These are phyloP conservation scores for Crematogaster levior DNA, from an alignment of 2,888 invertebrate species.

Conservation along the genomic window DNA sequence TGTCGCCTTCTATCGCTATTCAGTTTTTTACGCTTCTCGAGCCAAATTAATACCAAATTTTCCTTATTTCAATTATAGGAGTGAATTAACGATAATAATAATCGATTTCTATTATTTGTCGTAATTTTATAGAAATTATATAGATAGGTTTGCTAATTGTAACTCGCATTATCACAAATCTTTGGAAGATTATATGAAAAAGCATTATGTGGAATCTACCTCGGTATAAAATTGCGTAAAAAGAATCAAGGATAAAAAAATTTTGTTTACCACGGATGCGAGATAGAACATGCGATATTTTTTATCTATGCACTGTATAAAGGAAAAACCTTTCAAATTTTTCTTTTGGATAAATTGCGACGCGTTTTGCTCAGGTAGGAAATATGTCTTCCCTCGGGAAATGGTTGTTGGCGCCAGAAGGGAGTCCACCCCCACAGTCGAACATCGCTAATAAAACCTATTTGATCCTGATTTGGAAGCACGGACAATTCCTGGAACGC, in stretches of 20 bases:
- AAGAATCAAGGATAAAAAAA: neutral
- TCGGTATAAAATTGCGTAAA: neutral
- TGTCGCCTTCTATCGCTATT: neutral
- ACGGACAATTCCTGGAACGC: slow-evolving; percentile 87
- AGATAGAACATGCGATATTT: neutral
- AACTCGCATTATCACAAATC: too few relatives aligned
- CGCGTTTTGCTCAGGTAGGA: slow-evolving; percentile 75
- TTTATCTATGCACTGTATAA: neutral
- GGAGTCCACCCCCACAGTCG: slow-evolving; percentile 72
- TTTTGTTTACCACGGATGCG: neutral
- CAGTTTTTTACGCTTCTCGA: neutral
- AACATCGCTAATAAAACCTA: slow-evolving; percentile 75
- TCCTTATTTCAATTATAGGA: neutral
- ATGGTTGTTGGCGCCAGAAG: slow-evolving; percentile 83
- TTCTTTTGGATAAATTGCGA: neutral
- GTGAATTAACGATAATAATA: neutral
- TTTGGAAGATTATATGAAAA: too few relatives aligned
- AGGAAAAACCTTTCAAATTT: neutral
- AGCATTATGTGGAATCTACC: neutral
- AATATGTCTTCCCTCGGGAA: slow-evolving; percentile 84
- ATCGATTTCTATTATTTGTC: neutral
- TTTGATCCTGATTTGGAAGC: slow-evolving; percentile 88
- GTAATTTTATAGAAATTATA: neutral
- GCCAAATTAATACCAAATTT: neutral
- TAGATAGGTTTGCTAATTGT: neutral